Percentiles rank a stretch among this genome's conserved stretches.
Evolutionary conservation across 2,888 invertebrate genomes (phyloP).

Genomic region (Dermolepida albohirtum): DNA sequence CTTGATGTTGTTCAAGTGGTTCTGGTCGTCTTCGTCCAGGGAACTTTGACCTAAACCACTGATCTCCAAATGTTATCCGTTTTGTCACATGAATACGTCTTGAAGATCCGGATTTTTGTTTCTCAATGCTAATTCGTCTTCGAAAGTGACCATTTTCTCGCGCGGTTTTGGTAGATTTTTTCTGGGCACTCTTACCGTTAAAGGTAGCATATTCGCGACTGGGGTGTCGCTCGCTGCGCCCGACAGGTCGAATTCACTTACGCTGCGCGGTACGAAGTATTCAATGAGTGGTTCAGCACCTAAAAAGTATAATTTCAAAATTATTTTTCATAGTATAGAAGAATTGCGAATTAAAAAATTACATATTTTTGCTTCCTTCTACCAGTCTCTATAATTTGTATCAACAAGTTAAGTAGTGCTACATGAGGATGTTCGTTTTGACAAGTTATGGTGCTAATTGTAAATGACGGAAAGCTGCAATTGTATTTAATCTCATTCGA

Average conservation of each 20-base stretch:
- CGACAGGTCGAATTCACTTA: constrained; percentile 84
- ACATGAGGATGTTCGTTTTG: no score
- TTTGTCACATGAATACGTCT: constrained; percentile 86
- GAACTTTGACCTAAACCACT: constrained; percentile 49
- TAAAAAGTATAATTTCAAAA: constrained; percentile 44
- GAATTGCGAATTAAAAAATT: neutral
- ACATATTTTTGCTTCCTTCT: no score
- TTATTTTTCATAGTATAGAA: neutral
- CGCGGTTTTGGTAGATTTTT: constrained; percentile 66
- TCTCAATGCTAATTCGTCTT: constrained; percentile 72
- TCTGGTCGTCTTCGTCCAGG: constrained; percentile 34
- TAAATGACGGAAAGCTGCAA: no score
- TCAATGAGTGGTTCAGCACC: constrained; percentile 76
- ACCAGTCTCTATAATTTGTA: no score
- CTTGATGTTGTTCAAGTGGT: constrained; percentile 38
- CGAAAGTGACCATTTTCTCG: constrained; percentile 85
- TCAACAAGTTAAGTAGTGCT: no score
- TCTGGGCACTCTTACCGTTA: constrained; percentile 60
- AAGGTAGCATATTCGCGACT: constrained; percentile 60
- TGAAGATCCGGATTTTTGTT: constrained; percentile 68
- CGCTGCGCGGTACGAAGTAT: constrained; percentile 86
- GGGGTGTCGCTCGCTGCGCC: constrained; percentile 71
- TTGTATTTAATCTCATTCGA: no score
- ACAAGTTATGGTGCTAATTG: no score
- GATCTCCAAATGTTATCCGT: constrained; percentile 60